Percentiles rank a stretch among this genome's conserved stretches.
Evolutionary conservation across 92 coral and sea anemone genomes (phyloP).

Genomic region (Porites evermanni): DNA sequence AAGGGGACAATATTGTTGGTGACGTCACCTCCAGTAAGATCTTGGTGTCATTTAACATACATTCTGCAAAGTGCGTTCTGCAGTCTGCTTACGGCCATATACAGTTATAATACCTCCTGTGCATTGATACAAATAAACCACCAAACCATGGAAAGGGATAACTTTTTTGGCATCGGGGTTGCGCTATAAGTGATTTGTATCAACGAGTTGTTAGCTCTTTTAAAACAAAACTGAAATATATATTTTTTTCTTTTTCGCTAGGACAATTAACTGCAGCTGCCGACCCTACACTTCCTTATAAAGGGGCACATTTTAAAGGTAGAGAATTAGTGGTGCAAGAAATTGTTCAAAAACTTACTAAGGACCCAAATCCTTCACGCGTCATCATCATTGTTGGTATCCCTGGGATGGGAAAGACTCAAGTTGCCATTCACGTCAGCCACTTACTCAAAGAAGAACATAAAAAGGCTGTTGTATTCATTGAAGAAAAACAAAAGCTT

Average conservation of each 20-base stretch:
- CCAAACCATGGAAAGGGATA: no score
- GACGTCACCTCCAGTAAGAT: no score
- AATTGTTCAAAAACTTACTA: neutral
- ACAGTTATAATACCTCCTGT: no score
- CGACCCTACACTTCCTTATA: neutral
- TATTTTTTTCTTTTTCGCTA: neutral
- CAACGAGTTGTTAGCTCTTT: no score
- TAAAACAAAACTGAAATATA: no score
- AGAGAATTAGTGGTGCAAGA: neutral
- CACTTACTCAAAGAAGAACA: conserved; percentile 14
- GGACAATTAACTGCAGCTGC: neutral
- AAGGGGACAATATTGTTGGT: no score
- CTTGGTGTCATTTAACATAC: no score
- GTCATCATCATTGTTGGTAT: conserved; percentile 26
- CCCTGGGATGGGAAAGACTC: conserved; percentile 61
- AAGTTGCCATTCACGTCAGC: conserved; percentile 53
- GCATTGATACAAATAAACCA: no score
- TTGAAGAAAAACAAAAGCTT: conserved; percentile 9
- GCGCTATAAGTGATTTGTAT: no score
- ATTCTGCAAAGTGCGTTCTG: no score
- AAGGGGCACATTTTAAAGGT: neutral
- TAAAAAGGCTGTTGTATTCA: conserved; percentile 14
- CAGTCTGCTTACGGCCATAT: no score
- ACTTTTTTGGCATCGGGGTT: no score
- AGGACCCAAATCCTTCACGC: neutral